These are phyloP conservation scores for Scomberomorus guttatus DNA, from an alignment of 2,797 vertebrate species.

Conservation along the genomic window DNA sequence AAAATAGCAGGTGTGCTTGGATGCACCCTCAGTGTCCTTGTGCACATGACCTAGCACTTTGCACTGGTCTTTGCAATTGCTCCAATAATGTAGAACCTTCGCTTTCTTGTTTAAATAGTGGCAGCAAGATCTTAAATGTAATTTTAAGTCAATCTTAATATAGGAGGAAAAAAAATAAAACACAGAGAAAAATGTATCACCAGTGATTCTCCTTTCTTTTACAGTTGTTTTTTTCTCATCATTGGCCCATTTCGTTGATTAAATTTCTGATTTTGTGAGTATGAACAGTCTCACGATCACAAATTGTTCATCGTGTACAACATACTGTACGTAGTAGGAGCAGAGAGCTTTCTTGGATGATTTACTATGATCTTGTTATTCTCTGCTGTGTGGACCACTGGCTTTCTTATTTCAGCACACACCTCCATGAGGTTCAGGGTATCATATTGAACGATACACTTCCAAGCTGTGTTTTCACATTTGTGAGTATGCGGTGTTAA, in stretches of 20 bases:
- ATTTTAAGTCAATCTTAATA: neutral
- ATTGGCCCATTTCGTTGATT: neutral
- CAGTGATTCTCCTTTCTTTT: neutral
- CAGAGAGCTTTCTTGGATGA: conserved; percentile 13
- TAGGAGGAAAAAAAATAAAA: neutral
- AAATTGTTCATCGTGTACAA: neutral
- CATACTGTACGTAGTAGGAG: neutral
- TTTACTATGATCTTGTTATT: conserved; percentile 10
- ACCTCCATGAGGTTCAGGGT: conserved; percentile 19
- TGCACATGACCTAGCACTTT: neutral
- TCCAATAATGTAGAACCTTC: neutral
- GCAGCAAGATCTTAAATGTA: no score
- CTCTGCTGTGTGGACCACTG: neutral
- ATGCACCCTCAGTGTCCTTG: neutral
- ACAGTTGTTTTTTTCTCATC: no score
- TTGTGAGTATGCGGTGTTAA: conserved; percentile 50
- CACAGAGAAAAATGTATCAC: neutral
- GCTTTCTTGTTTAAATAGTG: neutral
- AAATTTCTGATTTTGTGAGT: neutral
- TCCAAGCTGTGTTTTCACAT: conserved; percentile 36
- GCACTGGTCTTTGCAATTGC: neutral
- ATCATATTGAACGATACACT: conserved; percentile 11
- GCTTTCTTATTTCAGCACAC: conserved; percentile 30
- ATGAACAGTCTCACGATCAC: neutral
- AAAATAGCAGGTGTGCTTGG: neutral